These are phyloP conservation scores for Catharus ustulatus DNA, from an alignment of 2,797 vertebrate genomes.

Conservation along the genomic window DNA sequence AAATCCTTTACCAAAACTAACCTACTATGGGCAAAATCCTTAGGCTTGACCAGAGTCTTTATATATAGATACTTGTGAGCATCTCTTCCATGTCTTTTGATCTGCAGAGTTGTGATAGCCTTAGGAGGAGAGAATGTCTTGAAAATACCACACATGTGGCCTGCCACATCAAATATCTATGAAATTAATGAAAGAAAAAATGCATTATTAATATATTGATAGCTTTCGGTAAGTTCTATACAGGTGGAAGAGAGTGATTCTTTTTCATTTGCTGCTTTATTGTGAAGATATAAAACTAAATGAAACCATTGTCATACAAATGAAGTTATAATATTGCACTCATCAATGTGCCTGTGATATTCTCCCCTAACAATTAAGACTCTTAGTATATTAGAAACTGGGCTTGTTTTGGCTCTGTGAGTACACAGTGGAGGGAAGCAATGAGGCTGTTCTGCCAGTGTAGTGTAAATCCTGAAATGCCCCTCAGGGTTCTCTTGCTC, in stretches of 20 bases:
- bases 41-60: neutral
- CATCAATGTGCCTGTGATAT: neutral
- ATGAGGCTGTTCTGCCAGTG: neutral
- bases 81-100: neutral
- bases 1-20: neutral
- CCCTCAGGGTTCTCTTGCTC: neutral
- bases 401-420: neutral
- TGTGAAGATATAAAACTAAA: neutral
- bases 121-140: neutral
- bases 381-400: neutral
- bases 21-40: neutral
- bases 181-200: neutral
- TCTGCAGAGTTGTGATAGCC: neutral
- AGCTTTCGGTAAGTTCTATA: neutral
- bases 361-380: neutral
- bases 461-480: neutral
- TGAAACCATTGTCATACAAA: neutral
- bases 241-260: neutral
- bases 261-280: neutral
- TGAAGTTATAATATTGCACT: neutral
- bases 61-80: neutral
- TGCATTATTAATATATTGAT: neutral
- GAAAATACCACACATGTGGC: neutral
- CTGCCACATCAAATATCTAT: neutral
- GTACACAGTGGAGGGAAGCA: neutral